These are phyloP conservation scores for Berghia stephanieae DNA, from an alignment of 1,140 invertebrate genomes.

Conservation along the genomic window DNA sequence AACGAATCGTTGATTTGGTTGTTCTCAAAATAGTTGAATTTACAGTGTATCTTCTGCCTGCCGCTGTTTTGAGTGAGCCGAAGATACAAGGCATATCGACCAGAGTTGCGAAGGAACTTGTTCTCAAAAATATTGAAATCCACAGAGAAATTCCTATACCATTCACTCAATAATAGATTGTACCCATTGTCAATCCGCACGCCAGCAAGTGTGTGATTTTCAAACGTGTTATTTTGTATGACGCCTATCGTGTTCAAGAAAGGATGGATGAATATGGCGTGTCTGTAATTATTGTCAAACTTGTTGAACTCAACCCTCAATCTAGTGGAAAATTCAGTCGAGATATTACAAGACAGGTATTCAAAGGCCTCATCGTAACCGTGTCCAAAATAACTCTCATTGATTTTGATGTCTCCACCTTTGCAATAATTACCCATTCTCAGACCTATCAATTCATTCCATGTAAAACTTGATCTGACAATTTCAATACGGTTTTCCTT, in stretches of 20 bases:
- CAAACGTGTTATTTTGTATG: conserved; percentile 80
- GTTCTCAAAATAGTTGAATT: conserved; percentile 85
- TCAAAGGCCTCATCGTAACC: conserved; percentile 61
- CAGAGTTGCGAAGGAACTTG: conserved; percentile 86
- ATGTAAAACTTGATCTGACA: conserved; percentile 47
- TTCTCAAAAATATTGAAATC: conserved; percentile 84
- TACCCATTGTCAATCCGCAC: conserved; percentile 88
- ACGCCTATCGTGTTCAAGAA: conserved; percentile 62
- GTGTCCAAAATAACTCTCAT: conserved; percentile 56
- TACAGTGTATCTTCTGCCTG: conserved; percentile 83
- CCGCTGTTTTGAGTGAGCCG: conserved; percentile 87
- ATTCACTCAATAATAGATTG: conserved; percentile 65
- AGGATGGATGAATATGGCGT: conserved; percentile 61
- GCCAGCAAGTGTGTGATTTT: conserved; percentile 81
- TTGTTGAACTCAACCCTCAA: conserved; percentile 61
- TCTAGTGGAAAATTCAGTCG: conserved; percentile 47
- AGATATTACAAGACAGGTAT: conserved; percentile 62
- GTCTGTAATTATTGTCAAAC: conserved; percentile 58
- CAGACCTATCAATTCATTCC: conserved; percentile 60
- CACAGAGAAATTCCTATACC: conserved; percentile 63
- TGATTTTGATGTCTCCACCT: conserved; percentile 54
- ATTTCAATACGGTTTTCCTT: conserved; percentile 52
- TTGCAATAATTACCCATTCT: conserved; percentile 64
- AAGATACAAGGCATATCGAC: conserved; percentile 86
- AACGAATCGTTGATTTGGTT: conserved; percentile 92